Percentiles rank a stretch among this genome's conserved stretches.
phyloP scores from a whole-genome alignment of 2,888 invertebrate genomes.

The Apamea epomidion region DNA sequence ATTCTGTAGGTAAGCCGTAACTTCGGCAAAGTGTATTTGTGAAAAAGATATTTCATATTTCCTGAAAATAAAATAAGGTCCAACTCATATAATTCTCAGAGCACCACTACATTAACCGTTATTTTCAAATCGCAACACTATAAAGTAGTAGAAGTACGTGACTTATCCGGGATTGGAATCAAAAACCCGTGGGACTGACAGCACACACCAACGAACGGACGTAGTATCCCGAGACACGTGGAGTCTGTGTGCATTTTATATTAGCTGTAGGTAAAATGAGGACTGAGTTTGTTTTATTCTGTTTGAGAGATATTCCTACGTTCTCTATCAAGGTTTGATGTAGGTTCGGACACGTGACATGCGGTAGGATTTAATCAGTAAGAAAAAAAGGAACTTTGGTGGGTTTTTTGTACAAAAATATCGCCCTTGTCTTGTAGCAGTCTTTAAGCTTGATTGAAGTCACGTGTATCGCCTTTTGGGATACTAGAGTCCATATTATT shows the following conservation, averaged over 20 bases:
- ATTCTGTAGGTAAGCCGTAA: not conserved
- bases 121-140: conserved; percentile 42
- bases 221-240: conserved; percentile 31
- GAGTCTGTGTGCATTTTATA: conserved; percentile 59
- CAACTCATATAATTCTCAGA: conserved; percentile 23
- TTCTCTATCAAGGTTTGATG: conserved; percentile 40
- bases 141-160: conserved; percentile 47
- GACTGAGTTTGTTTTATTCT: conserved; percentile 52
- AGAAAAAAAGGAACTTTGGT: conserved; percentile 3
- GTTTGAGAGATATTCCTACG: conserved; percentile 44
- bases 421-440: conserved; percentile 5
- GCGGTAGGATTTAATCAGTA: conserved; percentile 40
- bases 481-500: not conserved
- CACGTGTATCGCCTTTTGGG: conserved; percentile 19
- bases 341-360: conserved; percentile 29
- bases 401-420: conserved; percentile 16
- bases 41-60: not conserved
- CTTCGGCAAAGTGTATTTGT: not conserved
- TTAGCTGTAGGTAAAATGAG: conserved; percentile 56
- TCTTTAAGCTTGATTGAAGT: conserved; percentile 36
- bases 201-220: conserved; percentile 37
- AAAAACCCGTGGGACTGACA: conserved; percentile 55
- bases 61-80: not conserved
- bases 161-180: conserved; percentile 54
- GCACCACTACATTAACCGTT: conserved; percentile 27